Evolutionary conservation across 2,797 vertebrate genomes (phyloP).

Genomic region (Smutsia gigantea): DNA sequence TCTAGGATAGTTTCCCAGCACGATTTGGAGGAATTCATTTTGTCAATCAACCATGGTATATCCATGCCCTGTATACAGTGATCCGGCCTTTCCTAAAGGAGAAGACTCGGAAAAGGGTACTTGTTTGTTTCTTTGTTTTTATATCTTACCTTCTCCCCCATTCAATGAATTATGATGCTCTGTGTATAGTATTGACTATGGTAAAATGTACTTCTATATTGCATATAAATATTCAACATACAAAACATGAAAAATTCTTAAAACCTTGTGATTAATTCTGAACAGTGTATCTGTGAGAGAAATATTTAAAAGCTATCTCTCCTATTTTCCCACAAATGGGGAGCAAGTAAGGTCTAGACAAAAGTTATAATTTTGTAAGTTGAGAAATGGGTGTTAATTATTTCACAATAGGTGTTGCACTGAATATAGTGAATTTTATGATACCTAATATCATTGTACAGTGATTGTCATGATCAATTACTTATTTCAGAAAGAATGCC

Average conservation of each 20-base stretch:
- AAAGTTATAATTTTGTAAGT: neutral
- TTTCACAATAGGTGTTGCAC: neutral
- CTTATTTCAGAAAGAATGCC: neutral
- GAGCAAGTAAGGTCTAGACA: neutral
- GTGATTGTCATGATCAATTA: neutral
- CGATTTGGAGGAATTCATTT: slow-evolving; percentile 99
- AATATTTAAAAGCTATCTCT: slow-evolving; percentile 6
- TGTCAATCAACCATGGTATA: slow-evolving; percentile 99
- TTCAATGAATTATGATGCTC: neutral
- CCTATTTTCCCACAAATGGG: neutral
- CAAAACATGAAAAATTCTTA: neutral
- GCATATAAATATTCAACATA: neutral
- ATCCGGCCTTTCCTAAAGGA: slow-evolving; percentile 98
- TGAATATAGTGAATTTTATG: neutral
- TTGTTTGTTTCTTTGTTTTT: slow-evolving; percentile 56
- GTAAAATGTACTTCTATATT: neutral
- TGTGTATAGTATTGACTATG: neutral
- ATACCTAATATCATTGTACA: slow-evolving; percentile 7
- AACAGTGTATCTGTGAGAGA: neutral
- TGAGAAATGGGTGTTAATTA: neutral
- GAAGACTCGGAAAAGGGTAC: slow-evolving; percentile 98
- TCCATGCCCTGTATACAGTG: slow-evolving; percentile 98
- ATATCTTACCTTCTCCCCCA: neutral
- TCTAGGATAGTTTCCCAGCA: slow-evolving; percentile 97
- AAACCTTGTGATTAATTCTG: neutral